Evolutionary conservation across 2,113 vertebrate genomes (phyloP), one percentile per base, ranked within the genome.

Genomic region (Varanus komodoensis): DNA sequence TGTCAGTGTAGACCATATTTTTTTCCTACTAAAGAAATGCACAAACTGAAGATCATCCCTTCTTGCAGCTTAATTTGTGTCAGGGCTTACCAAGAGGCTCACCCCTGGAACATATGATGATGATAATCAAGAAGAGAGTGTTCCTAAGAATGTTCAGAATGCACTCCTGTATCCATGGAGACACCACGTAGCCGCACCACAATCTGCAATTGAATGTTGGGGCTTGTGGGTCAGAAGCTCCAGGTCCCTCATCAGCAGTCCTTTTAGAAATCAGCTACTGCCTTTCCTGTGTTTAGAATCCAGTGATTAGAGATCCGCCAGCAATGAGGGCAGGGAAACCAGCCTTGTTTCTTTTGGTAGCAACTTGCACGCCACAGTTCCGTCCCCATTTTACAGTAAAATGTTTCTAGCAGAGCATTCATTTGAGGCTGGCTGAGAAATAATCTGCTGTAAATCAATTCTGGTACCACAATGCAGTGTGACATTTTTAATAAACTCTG

Each of bases 401-500:
- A 57, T 25, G 84, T 71, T 84, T 50, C 71, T 48, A 6, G 9
- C 57, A 81, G 84, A 92, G 84, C 77, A 34, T 34, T 52, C 48
- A 6, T 0, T 0, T 14, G 73, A 0, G 90, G 27, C 25, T 6
- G 29, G 75, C 0, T 2, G 0, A 71, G 89, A 81, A 89, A 50
- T 82, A 85, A 83, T 88, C 79, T 57, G 12, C 48, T 0, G 0
- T 27, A 91, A n/a, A 89, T 88, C 57, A 29, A 6, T 14, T 23
- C 34, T 29, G 69, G 79, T 81, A 77, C 52, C 75, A 54, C n/a
- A 75, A 64, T 21, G 86, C 64, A 57, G 74, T 79, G 52, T 3
- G 0, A 82, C 90, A 86, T 93, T 92, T 91, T 73, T 93, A 93
- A 90, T 73, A 82, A 90, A 90, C 88, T 81, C 23, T 44, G 73